These are phyloP conservation scores for Digitonthophagus gazella DNA, from an alignment of 2,888 invertebrate species.

Conservation along the genomic window DNA sequence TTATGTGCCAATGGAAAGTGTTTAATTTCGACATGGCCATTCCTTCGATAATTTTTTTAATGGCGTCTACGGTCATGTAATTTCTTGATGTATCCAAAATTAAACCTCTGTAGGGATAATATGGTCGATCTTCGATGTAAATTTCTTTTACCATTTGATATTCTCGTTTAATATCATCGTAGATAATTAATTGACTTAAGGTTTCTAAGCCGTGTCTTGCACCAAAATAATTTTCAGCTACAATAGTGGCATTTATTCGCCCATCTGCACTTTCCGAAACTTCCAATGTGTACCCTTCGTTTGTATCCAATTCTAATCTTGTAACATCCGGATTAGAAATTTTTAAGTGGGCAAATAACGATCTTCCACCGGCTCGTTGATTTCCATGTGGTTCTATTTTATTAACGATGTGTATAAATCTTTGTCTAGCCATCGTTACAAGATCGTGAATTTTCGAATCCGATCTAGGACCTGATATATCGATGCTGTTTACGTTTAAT, in stretches of 20 bases:
- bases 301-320: slow-evolving; percentile 54
- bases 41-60: slow-evolving; percentile 77
- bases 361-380: slow-evolving; percentile 23
- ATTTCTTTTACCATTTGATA: slow-evolving; percentile 62
- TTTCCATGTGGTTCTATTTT: slow-evolving; percentile 36
- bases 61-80: slow-evolving; percentile 70
- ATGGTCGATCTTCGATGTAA: slow-evolving; percentile 72
- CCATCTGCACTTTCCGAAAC: slow-evolving; percentile 52
- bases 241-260: slow-evolving; percentile 57
- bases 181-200: slow-evolving; percentile 65
- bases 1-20: slow-evolving; percentile 93
- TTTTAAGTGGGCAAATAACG: slow-evolving; percentile 15
- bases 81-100: slow-evolving; percentile 90
- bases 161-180: slow-evolving; percentile 62
- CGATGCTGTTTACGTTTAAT: slow-evolving; percentile 56
- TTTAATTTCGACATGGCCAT: slow-evolving; percentile 91
- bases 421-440: slow-evolving; percentile 38
- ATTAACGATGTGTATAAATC: slow-evolving; percentile 38
- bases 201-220: slow-evolving; percentile 68
- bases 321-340: slow-evolving; percentile 25
- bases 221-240: slow-evolving; percentile 64
- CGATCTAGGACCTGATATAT: slow-evolving; percentile 49
- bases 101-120: slow-evolving; percentile 84
- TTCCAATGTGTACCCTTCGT: slow-evolving; percentile 59
- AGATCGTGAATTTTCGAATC: slow-evolving; percentile 39